Conservation (phyloP, 2,113 vertebrate genomes). For the Porphyrio hochstetteri region DNA sequence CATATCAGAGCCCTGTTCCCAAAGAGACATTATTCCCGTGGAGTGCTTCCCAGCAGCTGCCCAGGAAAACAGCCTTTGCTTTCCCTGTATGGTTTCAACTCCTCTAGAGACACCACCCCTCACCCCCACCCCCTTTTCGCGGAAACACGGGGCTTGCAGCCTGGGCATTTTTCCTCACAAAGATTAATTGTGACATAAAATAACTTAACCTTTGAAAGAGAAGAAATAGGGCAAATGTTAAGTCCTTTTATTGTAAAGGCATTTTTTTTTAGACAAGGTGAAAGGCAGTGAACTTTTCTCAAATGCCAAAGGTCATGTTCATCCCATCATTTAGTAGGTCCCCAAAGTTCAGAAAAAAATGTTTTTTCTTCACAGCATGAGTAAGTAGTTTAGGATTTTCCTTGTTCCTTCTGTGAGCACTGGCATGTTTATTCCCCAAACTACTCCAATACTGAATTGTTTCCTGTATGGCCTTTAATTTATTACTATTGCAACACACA, state of each 20-base stretch:
- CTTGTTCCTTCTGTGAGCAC: not conserved
- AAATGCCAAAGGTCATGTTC: not conserved
- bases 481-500: not conserved
- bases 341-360: not conserved
- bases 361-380: not conserved
- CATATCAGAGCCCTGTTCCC: not conserved
- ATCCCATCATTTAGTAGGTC: not conserved
- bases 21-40: not conserved
- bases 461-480: not conserved
- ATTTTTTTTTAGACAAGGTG: not conserved
- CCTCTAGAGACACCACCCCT: too few species aligned
- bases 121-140: not conserved
- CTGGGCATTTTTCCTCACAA: not conserved
- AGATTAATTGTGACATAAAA: not conserved
- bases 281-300: not conserved
- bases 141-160: not conserved
- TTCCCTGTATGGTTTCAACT: fast-evolving
- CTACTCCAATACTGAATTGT: not conserved
- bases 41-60: not conserved
- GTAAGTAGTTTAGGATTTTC: not conserved
- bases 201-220: conserved; percentile 7
- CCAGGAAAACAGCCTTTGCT: not conserved
- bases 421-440: not conserved
- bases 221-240: not conserved
- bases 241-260: not conserved